phyloP scores from a whole-genome alignment of 1,140 invertebrate species.

The Formica selysi region DNA sequence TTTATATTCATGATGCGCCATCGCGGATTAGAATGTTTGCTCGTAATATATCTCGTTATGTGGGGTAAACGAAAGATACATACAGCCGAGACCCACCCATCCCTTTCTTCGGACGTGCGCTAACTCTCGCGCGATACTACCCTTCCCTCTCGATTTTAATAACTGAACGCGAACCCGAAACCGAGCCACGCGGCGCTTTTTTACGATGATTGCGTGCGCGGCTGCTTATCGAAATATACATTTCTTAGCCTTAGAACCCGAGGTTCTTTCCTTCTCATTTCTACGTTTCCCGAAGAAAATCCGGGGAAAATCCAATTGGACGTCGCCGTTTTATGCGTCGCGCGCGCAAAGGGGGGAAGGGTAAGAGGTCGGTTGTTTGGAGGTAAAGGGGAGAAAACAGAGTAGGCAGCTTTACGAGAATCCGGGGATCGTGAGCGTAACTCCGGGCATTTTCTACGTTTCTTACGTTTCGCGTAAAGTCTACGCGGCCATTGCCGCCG shows the following conservation, averaged over 20 bases:
- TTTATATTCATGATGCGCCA: slow-evolving; percentile 32
- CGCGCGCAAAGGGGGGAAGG: neutral
- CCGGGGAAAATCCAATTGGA: slow-evolving; percentile 75
- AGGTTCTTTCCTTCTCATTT: slow-evolving; percentile 47
- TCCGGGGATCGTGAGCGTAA: slow-evolving; percentile 75
- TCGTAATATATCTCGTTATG: slow-evolving; percentile 36
- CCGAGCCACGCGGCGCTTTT: slow-evolving; percentile 22
- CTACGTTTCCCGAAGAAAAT: slow-evolving; percentile 65
- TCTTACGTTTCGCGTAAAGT: slow-evolving; percentile 73
- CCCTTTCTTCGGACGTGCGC: neutral
- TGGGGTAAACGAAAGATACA: slow-evolving; percentile 11
- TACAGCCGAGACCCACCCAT: neutral
- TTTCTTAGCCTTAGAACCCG: slow-evolving; percentile 10
- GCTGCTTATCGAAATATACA: slow-evolving; percentile 52
- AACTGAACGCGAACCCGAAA: neutral
- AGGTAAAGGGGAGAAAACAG: slow-evolving; percentile 56
- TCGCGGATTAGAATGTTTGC: slow-evolving; percentile 26
- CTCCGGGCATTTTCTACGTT: slow-evolving; percentile 71
- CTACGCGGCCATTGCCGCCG: slow-evolving; percentile 14
- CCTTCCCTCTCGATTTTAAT: slow-evolving; percentile 23
- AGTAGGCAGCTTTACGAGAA: slow-evolving; percentile 78
- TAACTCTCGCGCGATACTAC: neutral
- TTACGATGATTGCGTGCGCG: slow-evolving; percentile 50
- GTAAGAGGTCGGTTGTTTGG: slow-evolving; percentile 64
- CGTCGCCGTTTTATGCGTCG: slow-evolving; percentile 62